Evolutionary conservation across 2,888 invertebrate genomes (phyloP).

Genomic region (Lithosia quadra): DNA sequence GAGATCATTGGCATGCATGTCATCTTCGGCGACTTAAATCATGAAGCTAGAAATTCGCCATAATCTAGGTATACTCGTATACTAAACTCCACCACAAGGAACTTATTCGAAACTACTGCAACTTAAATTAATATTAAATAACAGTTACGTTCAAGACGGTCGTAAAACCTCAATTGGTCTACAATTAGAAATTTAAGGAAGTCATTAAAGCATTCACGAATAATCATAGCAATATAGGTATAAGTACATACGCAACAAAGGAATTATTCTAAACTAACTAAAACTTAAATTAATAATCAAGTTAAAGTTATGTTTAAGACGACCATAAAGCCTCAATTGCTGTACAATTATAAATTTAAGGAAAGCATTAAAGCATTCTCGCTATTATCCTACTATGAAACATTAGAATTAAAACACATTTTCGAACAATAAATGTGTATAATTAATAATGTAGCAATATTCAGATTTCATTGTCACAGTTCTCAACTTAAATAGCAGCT

Average conservation of each 20-base stretch:
- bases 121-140: neutral
- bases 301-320: neutral
- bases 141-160: neutral
- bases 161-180: neutral
- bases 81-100: neutral
- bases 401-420: constrained; percentile 29
- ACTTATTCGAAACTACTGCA: neutral
- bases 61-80: neutral
- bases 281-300: neutral
- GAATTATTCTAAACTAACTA: neutral
- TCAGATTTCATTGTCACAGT: constrained; percentile 16
- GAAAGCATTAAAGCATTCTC: neutral
- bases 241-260: neutral
- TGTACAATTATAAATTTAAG: neutral
- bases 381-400: constrained; percentile 1
- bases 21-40: too few species aligned
- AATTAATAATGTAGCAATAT: constrained; percentile 24
- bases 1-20: too few species aligned
- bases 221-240: neutral
- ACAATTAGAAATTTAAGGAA: neutral
- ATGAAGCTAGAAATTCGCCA: too few species aligned
- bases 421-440: constrained; percentile 29
- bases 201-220: neutral
- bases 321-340: neutral
- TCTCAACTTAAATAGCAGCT: constrained; percentile 11